phyloP scores from a whole-genome alignment of 35 echinoderm and acorn worm species.

The Apostichopus californicus region DNA sequence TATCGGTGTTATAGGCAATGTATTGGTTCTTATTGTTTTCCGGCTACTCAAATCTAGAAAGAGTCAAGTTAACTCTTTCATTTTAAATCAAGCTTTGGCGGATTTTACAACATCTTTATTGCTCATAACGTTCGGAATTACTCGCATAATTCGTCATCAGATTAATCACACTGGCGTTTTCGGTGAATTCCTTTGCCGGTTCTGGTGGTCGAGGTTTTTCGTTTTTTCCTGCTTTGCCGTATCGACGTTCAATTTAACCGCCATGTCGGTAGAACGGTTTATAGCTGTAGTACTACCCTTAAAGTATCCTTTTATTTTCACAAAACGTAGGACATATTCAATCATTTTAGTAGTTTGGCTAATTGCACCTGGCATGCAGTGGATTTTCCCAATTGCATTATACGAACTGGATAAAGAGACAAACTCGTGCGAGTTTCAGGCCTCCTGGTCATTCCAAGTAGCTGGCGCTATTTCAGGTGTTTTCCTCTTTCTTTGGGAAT shows the following conservation, averaged over 20 bases:
- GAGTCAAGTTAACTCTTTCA: constrained; percentile 78
- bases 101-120: constrained; percentile 75
- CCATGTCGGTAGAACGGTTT: constrained; percentile 81
- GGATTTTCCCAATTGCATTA: constrained; percentile 70
- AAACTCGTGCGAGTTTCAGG: constrained; percentile 51
- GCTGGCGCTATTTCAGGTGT: constrained; percentile 63
- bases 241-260: constrained; percentile 76
- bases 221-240: constrained; percentile 81
- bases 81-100: constrained; percentile 76
- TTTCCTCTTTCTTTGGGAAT: constrained; percentile 73
- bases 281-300: constrained; percentile 78
- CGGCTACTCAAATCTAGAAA: constrained; percentile 47
- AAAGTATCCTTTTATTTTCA: constrained; percentile 62
- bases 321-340: constrained; percentile 52
- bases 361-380: constrained; percentile 75
- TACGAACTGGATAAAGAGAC: constrained; percentile 19
- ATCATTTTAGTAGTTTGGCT: constrained; percentile 58
- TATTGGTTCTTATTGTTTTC: constrained; percentile 70
- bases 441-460: constrained; percentile 46
- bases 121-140: constrained; percentile 66
- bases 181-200: constrained; percentile 81
- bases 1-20: constrained; percentile 79
- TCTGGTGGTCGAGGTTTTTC: constrained; percentile 93
- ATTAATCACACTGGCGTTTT: constrained; percentile 10
- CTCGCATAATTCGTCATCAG: constrained; percentile 47